These are phyloP conservation scores for Neotoma lepida DNA, from an alignment of 2,113 vertebrate genomes.

Conservation along the genomic window DNA sequence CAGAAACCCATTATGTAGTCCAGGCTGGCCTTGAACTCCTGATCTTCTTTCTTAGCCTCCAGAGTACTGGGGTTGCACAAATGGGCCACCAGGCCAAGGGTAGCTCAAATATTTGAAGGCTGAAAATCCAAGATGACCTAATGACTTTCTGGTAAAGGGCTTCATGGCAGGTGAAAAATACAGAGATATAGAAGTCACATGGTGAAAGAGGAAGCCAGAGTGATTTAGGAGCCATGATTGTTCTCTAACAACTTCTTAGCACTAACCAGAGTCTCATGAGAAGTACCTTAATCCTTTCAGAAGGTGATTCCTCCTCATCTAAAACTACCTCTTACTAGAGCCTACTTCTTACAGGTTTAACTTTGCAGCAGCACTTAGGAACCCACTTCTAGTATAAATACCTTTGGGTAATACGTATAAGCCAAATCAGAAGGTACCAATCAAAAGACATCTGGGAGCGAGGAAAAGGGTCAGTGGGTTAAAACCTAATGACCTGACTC, in stretches of 20 bases:
- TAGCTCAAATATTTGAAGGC: not conserved
- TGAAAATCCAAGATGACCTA: not conserved
- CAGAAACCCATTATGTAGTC: not conserved
- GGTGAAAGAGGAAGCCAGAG: not conserved
- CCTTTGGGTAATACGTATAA: not conserved
- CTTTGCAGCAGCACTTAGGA: not conserved
- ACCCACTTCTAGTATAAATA: not conserved
- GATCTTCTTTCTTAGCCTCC: too few relatives aligned
- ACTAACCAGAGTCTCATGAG: not conserved
- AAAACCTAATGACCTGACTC: not conserved
- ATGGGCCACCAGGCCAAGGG: not conserved
- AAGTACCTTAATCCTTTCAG: not conserved
- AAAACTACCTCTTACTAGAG: not conserved
- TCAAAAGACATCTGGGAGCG: not conserved
- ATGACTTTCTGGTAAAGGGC: not conserved
- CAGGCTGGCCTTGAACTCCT: not conserved
- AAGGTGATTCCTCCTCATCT: not conserved
- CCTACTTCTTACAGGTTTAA: not conserved
- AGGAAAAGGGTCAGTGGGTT: not conserved
- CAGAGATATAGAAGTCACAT: not conserved
- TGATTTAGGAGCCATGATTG: not conserved
- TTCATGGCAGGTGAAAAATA: not conserved
- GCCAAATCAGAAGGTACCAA: not conserved
- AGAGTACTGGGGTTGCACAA: not conserved
- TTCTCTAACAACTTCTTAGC: not conserved